Evolutionary conservation across 2,888 invertebrate species (phyloP), one percentile per base, ranked within the genome.

Genomic region (Tachystola acroxantha): DNA sequence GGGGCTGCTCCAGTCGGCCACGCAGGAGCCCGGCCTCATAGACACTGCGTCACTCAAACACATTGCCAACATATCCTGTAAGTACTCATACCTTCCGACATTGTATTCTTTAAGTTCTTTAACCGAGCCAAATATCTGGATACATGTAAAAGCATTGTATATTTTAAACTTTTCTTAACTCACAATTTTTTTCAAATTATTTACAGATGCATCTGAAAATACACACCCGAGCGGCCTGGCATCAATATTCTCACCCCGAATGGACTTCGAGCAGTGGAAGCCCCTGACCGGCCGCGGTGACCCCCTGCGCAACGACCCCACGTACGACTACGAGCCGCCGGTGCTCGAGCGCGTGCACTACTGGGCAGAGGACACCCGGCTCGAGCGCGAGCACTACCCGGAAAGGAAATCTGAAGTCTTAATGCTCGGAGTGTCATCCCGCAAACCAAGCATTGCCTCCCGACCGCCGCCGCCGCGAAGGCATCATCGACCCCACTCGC

Each of bases 251-350:
- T 91, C 92, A 1, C 94, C 94, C 1, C 89, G 93, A 9, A 91
- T 94, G 90, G 93, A 94, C 64, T 94, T 94, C 69, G 93, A 94
- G 55, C 94, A 94, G 71, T 95, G 94, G 95, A 93, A 92, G 45
- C 95, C 95, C 0, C 48, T 86, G 43, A 88, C 95, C 28, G 95
- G 94, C 3, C 91, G 92, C 37, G 94, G 94, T 0, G 94, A 95
- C 70, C 94, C 94, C 0, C 65, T 95, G 30, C 93, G 93, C 56
- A 94, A 94, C 62, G 94, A 95, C 63, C 95, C 95, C 6, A 95
- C 95, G 1, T 94, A 92, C 65, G 94, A 94, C 64, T 95, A 95
- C 65, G 93, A 94, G 38, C 95, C 95, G 0, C 95, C 95, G 1
- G 92, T 93, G 2, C 72, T 94, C 25, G 94, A 94, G 45, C 82